Evolutionary conservation across 2,113 vertebrate genomes (phyloP).

Genomic region (Hemiscyllium ocellatum): DNA sequence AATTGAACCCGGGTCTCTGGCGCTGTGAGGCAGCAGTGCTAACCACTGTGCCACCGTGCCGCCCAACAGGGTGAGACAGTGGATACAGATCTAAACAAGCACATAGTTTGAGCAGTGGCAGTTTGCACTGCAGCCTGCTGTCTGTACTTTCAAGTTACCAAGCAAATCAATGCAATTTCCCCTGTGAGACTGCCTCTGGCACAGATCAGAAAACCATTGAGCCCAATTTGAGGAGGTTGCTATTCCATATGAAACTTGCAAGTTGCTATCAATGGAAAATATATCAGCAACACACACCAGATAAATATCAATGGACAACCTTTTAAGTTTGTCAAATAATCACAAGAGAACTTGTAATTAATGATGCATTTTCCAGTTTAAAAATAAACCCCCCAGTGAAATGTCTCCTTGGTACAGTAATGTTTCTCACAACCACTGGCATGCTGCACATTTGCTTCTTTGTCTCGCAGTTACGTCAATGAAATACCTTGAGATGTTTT

Average conservation of each 20-base stretch:
- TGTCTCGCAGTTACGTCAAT: neutral
- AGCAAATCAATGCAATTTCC: neutral
- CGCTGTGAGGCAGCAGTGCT: too few species aligned
- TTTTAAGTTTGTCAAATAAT: neutral
- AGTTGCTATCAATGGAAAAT: neutral
- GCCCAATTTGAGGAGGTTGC: neutral
- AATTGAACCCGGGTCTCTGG: too few species aligned
- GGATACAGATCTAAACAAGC: neutral
- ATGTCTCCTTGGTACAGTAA: neutral
- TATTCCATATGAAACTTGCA: neutral
- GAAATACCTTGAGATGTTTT: neutral
- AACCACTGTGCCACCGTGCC: too few species aligned
- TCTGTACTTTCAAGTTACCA: neutral
- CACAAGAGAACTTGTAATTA: neutral
- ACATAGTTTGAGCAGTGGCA: neutral
- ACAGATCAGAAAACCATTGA: neutral
- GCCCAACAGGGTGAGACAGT: neutral
- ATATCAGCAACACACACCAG: neutral
- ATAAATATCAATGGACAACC: neutral
- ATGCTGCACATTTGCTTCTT: neutral
- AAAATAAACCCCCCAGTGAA: neutral
- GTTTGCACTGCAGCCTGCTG: neutral
- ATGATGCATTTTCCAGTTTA: neutral
- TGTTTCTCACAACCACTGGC: neutral
- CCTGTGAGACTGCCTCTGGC: neutral